Evolutionary conservation across 2,797 vertebrate species (phyloP).

Genomic region (Oreochromis grahami): DNA sequence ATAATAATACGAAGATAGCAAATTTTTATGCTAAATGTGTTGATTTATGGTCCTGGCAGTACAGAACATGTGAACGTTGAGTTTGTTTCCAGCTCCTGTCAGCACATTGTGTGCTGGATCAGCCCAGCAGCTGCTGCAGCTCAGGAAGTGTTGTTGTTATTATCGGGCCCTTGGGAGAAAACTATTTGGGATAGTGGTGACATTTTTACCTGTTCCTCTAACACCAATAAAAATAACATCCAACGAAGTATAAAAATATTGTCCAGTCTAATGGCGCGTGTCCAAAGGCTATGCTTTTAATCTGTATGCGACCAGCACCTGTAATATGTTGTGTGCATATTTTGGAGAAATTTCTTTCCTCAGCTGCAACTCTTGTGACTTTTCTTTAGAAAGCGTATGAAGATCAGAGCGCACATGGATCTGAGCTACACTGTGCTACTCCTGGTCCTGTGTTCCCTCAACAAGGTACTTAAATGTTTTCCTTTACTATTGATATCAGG

Average conservation of each 20-base stretch:
- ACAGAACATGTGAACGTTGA: not conserved
- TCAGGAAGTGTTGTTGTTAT: constrained; percentile 34
- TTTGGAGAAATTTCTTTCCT: not conserved
- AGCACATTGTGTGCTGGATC: not conserved
- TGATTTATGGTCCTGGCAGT: not conserved
- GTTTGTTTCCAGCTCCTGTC: constrained; percentile 5
- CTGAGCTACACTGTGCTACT: constrained; percentile 54
- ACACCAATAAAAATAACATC: constrained; percentile 22
- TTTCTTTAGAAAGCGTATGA: not conserved
- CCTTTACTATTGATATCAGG: not conserved
- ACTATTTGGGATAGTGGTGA: constrained; percentile 14
- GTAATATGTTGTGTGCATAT: not conserved
- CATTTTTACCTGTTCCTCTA: constrained; percentile 20
- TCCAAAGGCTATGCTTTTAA: not conserved
- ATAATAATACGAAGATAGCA: not conserved
- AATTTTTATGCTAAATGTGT: not conserved
- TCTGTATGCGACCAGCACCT: not conserved
- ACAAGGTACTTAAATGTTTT: constrained; percentile 66
- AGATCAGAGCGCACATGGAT: constrained; percentile 67
- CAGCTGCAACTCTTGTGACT: not conserved
- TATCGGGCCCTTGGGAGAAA: constrained; percentile 11
- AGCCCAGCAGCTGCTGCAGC: constrained; percentile 18
- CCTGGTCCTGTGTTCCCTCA: constrained; percentile 64
- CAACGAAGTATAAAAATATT: not conserved
- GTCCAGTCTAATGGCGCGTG: too few relatives aligned